Base-by-base conservation (phyloP, 2,888 invertebrate species). In the Noctuana brunneofusca region DNA sequence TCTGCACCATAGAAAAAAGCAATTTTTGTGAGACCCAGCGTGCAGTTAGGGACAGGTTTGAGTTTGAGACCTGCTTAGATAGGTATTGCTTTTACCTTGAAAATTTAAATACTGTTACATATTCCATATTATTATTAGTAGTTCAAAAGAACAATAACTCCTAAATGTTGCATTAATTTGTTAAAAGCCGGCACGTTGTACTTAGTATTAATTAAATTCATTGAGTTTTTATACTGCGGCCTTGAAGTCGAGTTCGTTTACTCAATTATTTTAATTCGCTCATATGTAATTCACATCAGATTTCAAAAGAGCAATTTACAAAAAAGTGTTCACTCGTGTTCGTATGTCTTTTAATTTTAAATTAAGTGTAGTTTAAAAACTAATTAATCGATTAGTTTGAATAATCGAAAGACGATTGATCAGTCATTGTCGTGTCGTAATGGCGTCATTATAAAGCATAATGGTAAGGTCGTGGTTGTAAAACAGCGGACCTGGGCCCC, bases 201-300 rank as follows among this genome's bases (percentile, higher is more conserved):
- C 46, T 52, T 52, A 52, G 43, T 43, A 52, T 59, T 59, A 52
- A 59, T 68, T 66, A 65, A 64, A 69, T 63, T 65, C 52, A 53
- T 66, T 53, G 32, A 22, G 70, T 75, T 75, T 75, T 71, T 73
- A 70, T 66, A 64, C 63, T 64, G 64, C 67, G 69, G 67, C 73
- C 74, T 78, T 68, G 72, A 68, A 65, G 53, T 24, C 52, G 67
- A 71, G 70, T 75, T 76, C 73, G 72, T 75, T 76, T 73, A 63
- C 57, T 56, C 43, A 30, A 46, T 46, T 56, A 43, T 43, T 56
- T 56, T 56, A 56, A 56, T 56, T 43, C 43, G 27, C 43, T 56
- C 30, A 43, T 56, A 56, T 56, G 43, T 56, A 43, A 56, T 56
- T 43, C 55, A 56, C 43, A 56, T 43, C 43, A 43, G 27, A 56